These are phyloP conservation scores for Phengaris arion DNA, from an alignment of 2,888 invertebrate genomes.

Conservation along the genomic window DNA sequence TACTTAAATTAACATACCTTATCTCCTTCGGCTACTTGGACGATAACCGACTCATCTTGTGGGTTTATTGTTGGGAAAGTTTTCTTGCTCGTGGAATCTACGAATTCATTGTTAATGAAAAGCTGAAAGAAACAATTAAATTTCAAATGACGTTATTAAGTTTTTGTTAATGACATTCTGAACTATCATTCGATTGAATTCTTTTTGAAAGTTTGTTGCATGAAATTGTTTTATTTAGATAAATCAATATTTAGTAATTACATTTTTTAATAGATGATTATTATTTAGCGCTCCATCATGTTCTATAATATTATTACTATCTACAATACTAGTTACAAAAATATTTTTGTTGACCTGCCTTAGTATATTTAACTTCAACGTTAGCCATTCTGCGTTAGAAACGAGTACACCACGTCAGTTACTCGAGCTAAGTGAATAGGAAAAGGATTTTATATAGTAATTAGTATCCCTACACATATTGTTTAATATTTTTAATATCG, in stretches of 20 bases:
- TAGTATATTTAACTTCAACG: conserved; percentile 75
- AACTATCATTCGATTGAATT: background rate
- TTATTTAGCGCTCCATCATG: too few species aligned
- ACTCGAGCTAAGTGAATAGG: background rate
- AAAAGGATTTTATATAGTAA: background rate
- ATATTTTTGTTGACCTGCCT: conserved; percentile 54
- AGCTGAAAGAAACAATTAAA: conserved; percentile 66
- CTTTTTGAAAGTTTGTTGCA: background rate
- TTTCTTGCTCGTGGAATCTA: conserved; percentile 89
- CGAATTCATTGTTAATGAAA: conserved; percentile 89
- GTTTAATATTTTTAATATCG: too few species aligned
- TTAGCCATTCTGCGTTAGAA: conserved; percentile 63
- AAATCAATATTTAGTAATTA: background rate
- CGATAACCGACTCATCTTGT: conserved; percentile 84
- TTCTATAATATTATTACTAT: too few species aligned
- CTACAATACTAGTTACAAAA: background rate
- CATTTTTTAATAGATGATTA: too few species aligned
- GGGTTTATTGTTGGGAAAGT: conserved; percentile 92
- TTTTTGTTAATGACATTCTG: background rate
- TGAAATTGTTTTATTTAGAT: too few species aligned
- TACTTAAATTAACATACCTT: too few species aligned
- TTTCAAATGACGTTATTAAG: background rate
- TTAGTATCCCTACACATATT: too few species aligned
- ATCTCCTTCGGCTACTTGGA: conserved; percentile 89
- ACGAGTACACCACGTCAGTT: background rate